Evolutionary conservation across 2,113 vertebrate genomes (phyloP), one percentile per base, ranked within the genome.

Genomic region (Malurus cyaneus): DNA sequence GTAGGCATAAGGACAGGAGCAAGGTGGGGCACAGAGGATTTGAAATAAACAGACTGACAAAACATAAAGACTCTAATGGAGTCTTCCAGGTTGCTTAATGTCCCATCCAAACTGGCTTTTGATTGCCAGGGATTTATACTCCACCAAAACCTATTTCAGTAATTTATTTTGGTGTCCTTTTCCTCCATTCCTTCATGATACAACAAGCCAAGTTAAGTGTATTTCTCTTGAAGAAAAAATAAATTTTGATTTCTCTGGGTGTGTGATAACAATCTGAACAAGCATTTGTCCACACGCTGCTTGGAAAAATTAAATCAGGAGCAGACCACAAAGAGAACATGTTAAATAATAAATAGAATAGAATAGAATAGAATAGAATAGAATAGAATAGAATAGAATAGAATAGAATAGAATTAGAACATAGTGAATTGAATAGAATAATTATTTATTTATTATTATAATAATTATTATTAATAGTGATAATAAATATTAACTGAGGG

Each of bases 281-380:
- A 87, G 16, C 6, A 8, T 82, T 86, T 90, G 12, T 6, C 20
- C 24, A 4, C 25, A 10, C 60, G 62, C 44, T 78, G 16, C 62
- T 83, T 57, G 42, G 50, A 80, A 88, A 74, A 49, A 39, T 71
- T 72, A 86, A 59, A 23, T 65, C 71, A 61, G 46, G 47, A 49
- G 28, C 36, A 0, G 1, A 13, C 26, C 83, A 61, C 73, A 44
- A 92, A 78, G 24, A 32, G 32, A 47, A 28, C 18, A 18, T 0
- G 0, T 62, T 77, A 73, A 86, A 80, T 31, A 44, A 39, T 39
- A 39, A 39, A 39, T 39, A 39, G 11, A 39, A 39, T 39, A 39
- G 11, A 39, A 39, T 39, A 39, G 11, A 39, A 39, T 39, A 39
- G 11, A 39, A 39, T 11, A 39, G 11, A 39, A 39, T 39, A 39